Base-by-base conservation (phyloP, 2,888 invertebrate genomes). In the Cactoblastis cactorum region DNA sequence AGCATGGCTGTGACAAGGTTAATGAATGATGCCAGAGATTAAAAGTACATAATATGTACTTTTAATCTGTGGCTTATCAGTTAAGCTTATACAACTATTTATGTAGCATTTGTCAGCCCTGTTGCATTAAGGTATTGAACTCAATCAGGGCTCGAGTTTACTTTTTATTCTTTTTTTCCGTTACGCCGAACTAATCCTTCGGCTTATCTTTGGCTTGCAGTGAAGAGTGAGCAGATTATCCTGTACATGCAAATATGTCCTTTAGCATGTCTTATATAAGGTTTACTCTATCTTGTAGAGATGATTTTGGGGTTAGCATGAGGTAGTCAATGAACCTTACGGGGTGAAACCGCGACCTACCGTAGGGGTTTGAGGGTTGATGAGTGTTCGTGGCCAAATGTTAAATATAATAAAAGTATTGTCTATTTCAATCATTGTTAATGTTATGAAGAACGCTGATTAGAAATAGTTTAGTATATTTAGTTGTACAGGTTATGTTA, bases 261-360 rank as follows among this genome's bases (percentile, higher is more conserved):
- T 57, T 50, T 71, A 63, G 37, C 1, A 0, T 14, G 1, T n/a
- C 0, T n/a, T 0, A 0, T 0, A 46, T 63, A 79, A 53, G 62
- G 68, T 65, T 57, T 45, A 55, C 45, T 63, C 60, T 77, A 15
- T 58, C 18, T 17, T 70, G 67, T 37, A 18, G 6, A 33, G 49
- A 18, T 58, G 52, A 55, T 57, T 55, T 60, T 62, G 71, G 77
- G 80, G 77, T 74, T 71, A 58, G 67, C 60, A 56, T 57, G 56
- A 53, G 60, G 63, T 77, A 80, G 80, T 81, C 80, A 82, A 80
- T 83, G 83, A 83, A 83, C 79, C 77, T 75, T 60, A 62, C 61
- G 57, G 72, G 71, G 70, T 66, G 69, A 70, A 81, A 80, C 83
- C 85, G 74, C 84, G 87, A 86, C 86, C 87, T 87, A 86, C 82